Evolutionary conservation across 2,797 vertebrate genomes (phyloP), one percentile per base, ranked within the genome.

Genomic region (Takifugu ocellatus): DNA sequence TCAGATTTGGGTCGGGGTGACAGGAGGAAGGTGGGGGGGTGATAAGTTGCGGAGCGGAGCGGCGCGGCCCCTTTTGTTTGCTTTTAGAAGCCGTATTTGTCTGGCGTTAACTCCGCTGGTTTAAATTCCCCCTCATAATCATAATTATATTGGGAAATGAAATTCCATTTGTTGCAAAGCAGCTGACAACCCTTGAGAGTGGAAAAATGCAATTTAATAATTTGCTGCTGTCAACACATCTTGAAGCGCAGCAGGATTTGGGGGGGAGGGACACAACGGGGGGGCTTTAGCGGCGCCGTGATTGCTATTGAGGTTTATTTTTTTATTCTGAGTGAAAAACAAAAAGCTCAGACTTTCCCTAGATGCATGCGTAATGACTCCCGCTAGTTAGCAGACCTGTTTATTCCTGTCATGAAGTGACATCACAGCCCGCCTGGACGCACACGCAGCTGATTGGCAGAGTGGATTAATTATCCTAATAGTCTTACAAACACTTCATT

Each of bases 121-220:
- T 71, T 51, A 69, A 48, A 71, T 75, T 79, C 69, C 69, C 67
- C 82, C 61, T 60, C 60, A 74, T 81, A 76, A 78, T 79, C 75
- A 77, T 79, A 84, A 85, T 77, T 75, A 76, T 81, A 77, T 81
- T 75, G 66, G 77, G 70, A 81, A 84, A 85, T 84, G 69, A 82
- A 84, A 86, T 84, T 87, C 69, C 83, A 81, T 84, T 82, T 83
- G 81, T 84, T 84, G 75, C 77, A 53, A 76, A 57, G 60, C 70
- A 66, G 58, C 66, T 63, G 80, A 83, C 81, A 84, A 60, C 77
- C 75, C 67, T 60, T 51, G 77, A 81, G 80, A 81, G 74, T 75
- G 70, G 17, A 77, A 75, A 83, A 86, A 84, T 77, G 86, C 72
- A 78, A 78, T 82, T 82, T 75, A 73, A 84, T 87, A 81, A 88